phyloP scores from a whole-genome alignment of 2,113 vertebrate species.

The Pyxicephalus adspersus region DNA sequence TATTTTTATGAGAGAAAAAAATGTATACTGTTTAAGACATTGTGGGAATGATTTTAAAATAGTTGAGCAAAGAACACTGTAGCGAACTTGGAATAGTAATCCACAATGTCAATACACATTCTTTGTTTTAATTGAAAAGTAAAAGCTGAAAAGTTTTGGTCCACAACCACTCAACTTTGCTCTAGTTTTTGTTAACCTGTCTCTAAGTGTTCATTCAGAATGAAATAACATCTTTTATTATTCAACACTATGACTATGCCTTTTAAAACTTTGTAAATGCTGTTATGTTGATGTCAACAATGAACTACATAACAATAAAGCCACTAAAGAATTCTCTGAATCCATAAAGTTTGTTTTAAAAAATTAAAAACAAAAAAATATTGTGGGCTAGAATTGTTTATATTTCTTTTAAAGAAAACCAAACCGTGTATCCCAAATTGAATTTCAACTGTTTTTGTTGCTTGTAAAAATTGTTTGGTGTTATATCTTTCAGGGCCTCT shows the following conservation, averaged over 20 bases:
- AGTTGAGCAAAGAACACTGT: no score
- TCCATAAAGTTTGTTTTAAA: not conserved
- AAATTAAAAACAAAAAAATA: not conserved
- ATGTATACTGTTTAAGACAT: no score
- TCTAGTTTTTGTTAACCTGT: no score
- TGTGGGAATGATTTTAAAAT: no score
- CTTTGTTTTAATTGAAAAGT: no score
- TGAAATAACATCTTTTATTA: not conserved
- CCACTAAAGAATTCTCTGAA: not conserved
- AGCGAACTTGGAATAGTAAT: no score
- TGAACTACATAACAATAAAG: slow-evolving; percentile 20
- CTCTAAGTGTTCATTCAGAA: no score
- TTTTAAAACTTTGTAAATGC: slow-evolving; percentile 1
- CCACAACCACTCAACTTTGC: no score
- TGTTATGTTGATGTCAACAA: not conserved
- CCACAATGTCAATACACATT: no score
- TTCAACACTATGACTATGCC: not conserved
- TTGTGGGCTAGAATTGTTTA: not conserved
- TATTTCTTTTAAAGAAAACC: not conserved
- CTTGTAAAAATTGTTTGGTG: not conserved
- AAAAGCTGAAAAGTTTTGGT: no score
- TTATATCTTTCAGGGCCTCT: not conserved
- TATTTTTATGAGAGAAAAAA: no score
- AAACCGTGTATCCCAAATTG: not conserved
- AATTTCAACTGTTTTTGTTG: not conserved